Evolutionary conservation across 1,140 invertebrate genomes (phyloP).

Genomic region (Homarus americanus): DNA sequence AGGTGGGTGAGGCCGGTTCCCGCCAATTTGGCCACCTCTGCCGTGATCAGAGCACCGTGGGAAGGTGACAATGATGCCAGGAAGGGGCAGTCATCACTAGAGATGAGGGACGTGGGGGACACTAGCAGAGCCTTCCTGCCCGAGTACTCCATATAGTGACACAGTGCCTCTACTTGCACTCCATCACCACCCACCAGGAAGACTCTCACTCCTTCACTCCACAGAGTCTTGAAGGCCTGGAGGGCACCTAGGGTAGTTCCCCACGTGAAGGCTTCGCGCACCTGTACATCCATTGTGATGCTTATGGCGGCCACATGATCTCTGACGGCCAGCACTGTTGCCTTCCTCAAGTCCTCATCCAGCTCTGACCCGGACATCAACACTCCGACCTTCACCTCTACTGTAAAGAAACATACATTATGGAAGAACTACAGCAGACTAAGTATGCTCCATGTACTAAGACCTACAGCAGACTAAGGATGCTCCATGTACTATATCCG

Average conservation of each 20-base stretch:
- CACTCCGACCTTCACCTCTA: conserved; percentile 1
- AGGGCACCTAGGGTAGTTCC: background rate
- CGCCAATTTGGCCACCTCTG: conserved; percentile 7
- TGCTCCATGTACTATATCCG: too few species aligned
- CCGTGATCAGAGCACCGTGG: conserved; percentile 19
- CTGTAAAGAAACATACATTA: background rate
- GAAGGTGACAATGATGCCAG: conserved; percentile 22
- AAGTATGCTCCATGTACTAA: too few species aligned
- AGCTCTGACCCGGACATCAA: conserved; percentile 21
- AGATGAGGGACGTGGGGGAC: conserved; percentile 18
- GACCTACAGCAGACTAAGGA: too few species aligned
- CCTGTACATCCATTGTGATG: background rate
- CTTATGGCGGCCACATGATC: background rate
- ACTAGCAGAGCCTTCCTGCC: conserved; percentile 15
- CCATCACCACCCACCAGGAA: conserved; percentile 44
- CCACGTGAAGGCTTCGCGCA: background rate
- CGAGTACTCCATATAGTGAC: conserved; percentile 2
- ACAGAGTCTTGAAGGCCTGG: conserved; percentile 37
- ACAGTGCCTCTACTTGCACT: background rate
- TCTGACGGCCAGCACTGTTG: background rate
- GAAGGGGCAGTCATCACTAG: background rate
- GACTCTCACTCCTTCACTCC: conserved; percentile 30
- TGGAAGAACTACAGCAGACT: too few species aligned
- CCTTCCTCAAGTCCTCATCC: conserved; percentile 22
- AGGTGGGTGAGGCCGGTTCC: conserved; percentile 6